phyloP scores from a whole-genome alignment of 37 sponge, comb jelly and placozoan species.

The Bolinopsis microptera region DNA sequence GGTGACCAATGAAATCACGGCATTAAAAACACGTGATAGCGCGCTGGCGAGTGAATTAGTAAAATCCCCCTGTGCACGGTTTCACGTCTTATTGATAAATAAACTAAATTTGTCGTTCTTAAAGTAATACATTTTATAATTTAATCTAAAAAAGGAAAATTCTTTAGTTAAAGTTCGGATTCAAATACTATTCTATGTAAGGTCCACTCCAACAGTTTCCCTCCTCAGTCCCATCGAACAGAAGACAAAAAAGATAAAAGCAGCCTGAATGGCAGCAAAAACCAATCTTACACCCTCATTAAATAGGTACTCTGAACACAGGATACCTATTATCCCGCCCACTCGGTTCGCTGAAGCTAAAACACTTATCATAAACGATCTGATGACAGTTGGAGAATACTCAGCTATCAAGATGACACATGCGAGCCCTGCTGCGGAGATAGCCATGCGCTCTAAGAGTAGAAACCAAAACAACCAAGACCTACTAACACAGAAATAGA shows the following conservation, averaged over 20 bases:
- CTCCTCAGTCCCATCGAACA: neutral
- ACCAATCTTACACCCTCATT: neutral
- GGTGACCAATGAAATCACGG: no score
- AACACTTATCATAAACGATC: no score
- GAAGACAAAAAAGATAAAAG: neutral
- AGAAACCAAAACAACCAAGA: no score
- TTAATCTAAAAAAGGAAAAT: no score
- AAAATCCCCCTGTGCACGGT: no score
- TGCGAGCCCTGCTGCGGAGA: neutral
- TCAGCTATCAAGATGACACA: neutral
- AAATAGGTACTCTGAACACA: neutral
- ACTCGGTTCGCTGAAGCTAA: neutral
- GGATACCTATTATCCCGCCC: neutral
- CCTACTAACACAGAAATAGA: slow-evolving; percentile 46
- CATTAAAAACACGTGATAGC: no score
- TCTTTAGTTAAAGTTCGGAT: no score
- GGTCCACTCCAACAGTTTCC: neutral
- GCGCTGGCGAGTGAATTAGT: no score
- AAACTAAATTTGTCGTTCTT: no score
- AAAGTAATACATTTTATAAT: no score
- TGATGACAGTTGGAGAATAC: neutral
- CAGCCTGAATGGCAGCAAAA: neutral
- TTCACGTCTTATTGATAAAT: no score
- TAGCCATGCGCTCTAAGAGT: neutral
- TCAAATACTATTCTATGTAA: no score